phyloP scores from a whole-genome alignment of 2,797 vertebrate species.

The Amazonetta brasiliensis region DNA sequence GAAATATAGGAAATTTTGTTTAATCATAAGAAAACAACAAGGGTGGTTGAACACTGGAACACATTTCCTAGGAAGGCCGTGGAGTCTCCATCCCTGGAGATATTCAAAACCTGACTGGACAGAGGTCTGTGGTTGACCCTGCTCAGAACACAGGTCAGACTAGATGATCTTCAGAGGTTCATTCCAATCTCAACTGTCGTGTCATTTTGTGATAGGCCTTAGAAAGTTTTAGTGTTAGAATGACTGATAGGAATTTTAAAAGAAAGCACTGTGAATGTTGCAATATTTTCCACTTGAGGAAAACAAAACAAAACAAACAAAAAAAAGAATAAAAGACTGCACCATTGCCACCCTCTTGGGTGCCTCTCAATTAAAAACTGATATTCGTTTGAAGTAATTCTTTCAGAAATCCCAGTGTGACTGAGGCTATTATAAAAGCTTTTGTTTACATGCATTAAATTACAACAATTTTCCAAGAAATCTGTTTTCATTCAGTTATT shows the following conservation, averaged over 20 bases:
- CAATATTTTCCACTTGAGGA: neutral
- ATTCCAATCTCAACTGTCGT: neutral
- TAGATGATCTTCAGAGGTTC: neutral
- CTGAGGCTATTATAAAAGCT: constrained; percentile 28
- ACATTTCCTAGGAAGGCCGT: neutral
- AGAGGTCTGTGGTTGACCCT: neutral
- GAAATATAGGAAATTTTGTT: neutral
- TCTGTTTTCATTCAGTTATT: constrained; percentile 63
- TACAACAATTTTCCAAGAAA: constrained; percentile 60
- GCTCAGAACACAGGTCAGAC: neutral
- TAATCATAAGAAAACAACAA: neutral
- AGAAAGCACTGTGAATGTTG: neutral
- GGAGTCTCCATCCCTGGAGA: neutral
- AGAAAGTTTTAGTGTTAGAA: neutral
- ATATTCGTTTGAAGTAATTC: constrained; percentile 41
- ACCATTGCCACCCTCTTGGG: neutral
- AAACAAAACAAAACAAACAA: neutral
- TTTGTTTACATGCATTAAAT: constrained; percentile 60
- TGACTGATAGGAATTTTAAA: neutral
- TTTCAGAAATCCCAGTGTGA: constrained; percentile 19
- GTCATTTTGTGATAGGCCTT: neutral
- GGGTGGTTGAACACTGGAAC: neutral
- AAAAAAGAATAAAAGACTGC: accelerated
- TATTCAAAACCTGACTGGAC: neutral
- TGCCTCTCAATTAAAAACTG: constrained; percentile 45